Evolutionary conservation across 2,888 invertebrate genomes (phyloP).

Genomic region (Drosophila paramelanica): DNA sequence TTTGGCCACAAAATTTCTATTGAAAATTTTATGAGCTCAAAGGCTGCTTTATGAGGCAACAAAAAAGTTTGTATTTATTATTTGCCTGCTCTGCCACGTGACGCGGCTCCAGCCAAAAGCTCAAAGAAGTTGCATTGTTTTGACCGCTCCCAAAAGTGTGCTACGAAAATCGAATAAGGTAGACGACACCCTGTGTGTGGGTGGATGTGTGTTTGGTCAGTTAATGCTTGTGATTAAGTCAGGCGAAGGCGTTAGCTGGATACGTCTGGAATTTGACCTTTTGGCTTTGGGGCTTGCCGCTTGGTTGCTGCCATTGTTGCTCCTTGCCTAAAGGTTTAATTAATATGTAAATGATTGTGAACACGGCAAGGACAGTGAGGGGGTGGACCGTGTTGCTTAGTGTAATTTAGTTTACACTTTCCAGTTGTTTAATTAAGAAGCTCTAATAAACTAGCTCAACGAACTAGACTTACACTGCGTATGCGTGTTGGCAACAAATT

Average conservation of each 20-base stretch:
- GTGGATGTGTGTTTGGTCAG: constrained; percentile 30
- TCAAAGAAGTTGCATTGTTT: constrained; percentile 48
- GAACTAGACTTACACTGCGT: constrained; percentile 18
- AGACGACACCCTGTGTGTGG: constrained; percentile 14
- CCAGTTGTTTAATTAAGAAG: constrained; percentile 53
- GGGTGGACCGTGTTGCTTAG: constrained; percentile 1
- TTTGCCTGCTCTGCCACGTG: constrained; percentile 32
- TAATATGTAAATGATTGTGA: constrained; percentile 73
- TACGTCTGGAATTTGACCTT: constrained; percentile 69
- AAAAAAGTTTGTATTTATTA: constrained; percentile 35
- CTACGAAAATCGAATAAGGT: constrained; percentile 62
- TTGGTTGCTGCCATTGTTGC: constrained; percentile 12
- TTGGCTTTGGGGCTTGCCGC: constrained; percentile 57
- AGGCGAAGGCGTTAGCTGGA: constrained; percentile 43
- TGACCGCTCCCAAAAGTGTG: constrained; percentile 51
- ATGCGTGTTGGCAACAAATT: constrained; percentile 51
- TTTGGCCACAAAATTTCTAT: constrained; percentile 60
- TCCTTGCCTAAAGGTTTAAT: constrained; percentile 70
- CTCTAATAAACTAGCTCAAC: constrained; percentile 25
- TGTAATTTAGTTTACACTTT: constrained; percentile 30
- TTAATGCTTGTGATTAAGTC: constrained; percentile 44
- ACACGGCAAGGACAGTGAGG: constrained; percentile 16
- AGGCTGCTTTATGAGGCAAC: constrained; percentile 48
- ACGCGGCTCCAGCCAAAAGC: background rate
- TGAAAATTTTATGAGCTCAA: constrained; percentile 78